phyloP scores from a whole-genome alignment of 2,888 invertebrate genomes.

The Xanthorhoe spadicearia region DNA sequence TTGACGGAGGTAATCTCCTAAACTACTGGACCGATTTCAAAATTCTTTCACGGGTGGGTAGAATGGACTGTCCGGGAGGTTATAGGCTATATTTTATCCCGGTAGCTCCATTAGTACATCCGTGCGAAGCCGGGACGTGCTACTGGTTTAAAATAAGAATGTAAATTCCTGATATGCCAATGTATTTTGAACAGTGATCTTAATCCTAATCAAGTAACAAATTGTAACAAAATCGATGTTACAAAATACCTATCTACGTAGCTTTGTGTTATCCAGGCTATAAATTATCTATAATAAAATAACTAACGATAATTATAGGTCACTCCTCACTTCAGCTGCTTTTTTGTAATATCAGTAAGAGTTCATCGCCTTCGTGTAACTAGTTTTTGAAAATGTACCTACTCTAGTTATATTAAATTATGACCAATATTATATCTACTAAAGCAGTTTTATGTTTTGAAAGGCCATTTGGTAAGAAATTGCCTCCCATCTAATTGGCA shows the following conservation, averaged over 20 bases:
- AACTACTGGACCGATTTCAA: no score
- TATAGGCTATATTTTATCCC: no score
- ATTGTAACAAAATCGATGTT: not conserved
- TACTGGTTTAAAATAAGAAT: no score
- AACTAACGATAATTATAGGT: conserved; percentile 26
- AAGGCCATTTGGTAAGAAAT: no score
- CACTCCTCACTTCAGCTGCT: conserved; percentile 21
- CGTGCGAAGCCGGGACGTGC: no score
- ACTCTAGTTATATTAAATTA: not conserved
- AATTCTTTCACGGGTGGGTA: no score
- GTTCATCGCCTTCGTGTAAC: conserved; percentile 16
- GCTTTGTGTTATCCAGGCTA: conserved; percentile 4
- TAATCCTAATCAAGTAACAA: not conserved
- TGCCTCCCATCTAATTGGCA: no score
- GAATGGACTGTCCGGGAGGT: no score
- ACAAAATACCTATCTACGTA: not conserved
- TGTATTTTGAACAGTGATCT: not conserved
- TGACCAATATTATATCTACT: not conserved
- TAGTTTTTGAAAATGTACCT: conserved; percentile 2
- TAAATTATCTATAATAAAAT: conserved; percentile 15
- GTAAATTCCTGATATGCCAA: no score
- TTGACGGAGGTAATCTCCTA: no score
- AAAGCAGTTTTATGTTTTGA: not conserved
- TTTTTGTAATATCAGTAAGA: conserved; percentile 18
- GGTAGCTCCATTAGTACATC: no score